Base-by-base conservation (phyloP, 37 sponge, comb jelly and placozoan species). In the Ianthella basta region DNA sequence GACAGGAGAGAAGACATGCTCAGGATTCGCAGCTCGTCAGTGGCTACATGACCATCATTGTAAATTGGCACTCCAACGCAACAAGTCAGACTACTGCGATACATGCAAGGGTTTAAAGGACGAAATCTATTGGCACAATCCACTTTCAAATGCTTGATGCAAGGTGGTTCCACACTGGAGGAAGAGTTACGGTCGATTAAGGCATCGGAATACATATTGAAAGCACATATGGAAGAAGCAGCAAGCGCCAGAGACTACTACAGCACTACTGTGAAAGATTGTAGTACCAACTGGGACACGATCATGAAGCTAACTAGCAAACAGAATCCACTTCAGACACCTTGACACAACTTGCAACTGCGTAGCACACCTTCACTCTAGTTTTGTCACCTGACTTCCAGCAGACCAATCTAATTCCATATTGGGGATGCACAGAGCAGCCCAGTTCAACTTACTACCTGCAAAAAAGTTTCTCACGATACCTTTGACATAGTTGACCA, bases 401-500 rank as follows among this genome's bases (percentile, higher is more conserved):
- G 20, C 40, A 24, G 83, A 88, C 40, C 79, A n/a, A n/a, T n/a
- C n/a, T 88, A 16, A 78, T 88, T 50, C 88, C 88, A 53, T 37
- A 44, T 27, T 88, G 88, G 83, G 84, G 88, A 16, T 27, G 32
- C 20, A 63, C n/a, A n/a, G n/a, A n/a, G n/a, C n/a, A n/a, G n/a
- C n/a, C n/a, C n/a, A n/a, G 68, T 33, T 68, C 72, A 21, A 79
- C 89, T 33, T 89, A 89, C 68, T 84, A 84, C 65, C 55, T 88
- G 0, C 84, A 83, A 34, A 88, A n/a, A 88, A n/a, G 56, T 87
- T 0, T 75, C 79, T n/a, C 54, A 79, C 72, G 82, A 87, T 60
- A 16, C 64, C 81, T 88, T 87, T 56, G 88, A 82, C 15, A 64
- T 87, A 37, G 83, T 88, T 37, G 78, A 88, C 56, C 83, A 83